Evolutionary conservation across 2,888 invertebrate species (phyloP).

Genomic region (Tipula unca): DNA sequence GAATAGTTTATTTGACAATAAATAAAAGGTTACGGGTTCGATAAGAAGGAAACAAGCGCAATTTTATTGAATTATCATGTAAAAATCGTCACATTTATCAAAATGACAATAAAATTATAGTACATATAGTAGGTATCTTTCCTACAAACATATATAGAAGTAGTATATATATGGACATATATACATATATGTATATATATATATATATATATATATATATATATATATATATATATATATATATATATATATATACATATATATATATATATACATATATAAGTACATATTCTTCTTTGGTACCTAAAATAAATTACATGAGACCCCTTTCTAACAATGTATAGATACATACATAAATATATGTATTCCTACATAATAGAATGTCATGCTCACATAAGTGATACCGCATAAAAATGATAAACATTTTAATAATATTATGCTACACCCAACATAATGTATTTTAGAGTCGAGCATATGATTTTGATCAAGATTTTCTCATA

Average conservation of each 20-base stretch:
- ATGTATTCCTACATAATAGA: neutral
- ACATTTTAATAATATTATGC: slow-evolving; percentile 14
- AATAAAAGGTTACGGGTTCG: slow-evolving; percentile 2
- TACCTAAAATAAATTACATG: neutral
- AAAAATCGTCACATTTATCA: slow-evolving; percentile 14
- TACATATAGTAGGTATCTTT: neutral
- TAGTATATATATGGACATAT: neutral
- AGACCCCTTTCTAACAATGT: neutral
- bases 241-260: too few relatives aligned
- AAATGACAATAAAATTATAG: slow-evolving; percentile 2
- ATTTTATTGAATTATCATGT: slow-evolving; percentile 8
- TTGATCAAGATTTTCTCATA: slow-evolving; percentile 14
- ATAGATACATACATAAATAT: neutral
- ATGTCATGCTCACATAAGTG: slow-evolving; percentile 8
- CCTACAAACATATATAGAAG: neutral
- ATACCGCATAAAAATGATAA: slow-evolving; percentile 14
- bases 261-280: neutral
- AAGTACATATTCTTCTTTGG: neutral
- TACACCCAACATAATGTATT: slow-evolving; percentile 2
- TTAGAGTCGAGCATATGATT: neutral
- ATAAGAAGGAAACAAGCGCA: neutral
- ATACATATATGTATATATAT: too few relatives aligned
- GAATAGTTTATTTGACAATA: neutral
- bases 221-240: too few relatives aligned
- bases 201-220: too few relatives aligned